A percentile compares a stretch with the other conserved stretches of the same genome.
These are phyloP conservation scores for Torymus tubicola DNA, from an alignment of 2,888 invertebrate genomes.

Conservation along the genomic window DNA sequence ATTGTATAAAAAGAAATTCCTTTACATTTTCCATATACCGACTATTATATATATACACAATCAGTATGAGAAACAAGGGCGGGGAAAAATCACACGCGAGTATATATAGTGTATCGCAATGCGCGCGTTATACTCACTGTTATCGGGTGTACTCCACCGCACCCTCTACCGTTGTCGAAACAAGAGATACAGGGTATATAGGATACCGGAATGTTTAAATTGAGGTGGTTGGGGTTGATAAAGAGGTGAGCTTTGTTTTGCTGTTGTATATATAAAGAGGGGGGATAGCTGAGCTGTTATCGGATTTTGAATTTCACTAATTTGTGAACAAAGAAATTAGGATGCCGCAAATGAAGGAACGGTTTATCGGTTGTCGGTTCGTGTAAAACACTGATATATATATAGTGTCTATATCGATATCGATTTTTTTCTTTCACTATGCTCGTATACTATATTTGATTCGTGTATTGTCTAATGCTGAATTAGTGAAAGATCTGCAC, in stretches of 20 bases:
- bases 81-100: slow-evolving; percentile 47
- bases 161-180: background rate
- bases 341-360: background rate
- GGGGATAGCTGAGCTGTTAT: background rate
- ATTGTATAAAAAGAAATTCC: too few species aligned
- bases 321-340: slow-evolving; percentile 20
- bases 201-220: too few species aligned
- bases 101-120: background rate
- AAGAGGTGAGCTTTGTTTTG: too few species aligned
- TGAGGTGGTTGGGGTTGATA: too few species aligned
- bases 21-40: background rate
- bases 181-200: background rate
- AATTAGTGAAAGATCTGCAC: too few species aligned
- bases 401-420: too few species aligned
- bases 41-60: slow-evolving; percentile 1
- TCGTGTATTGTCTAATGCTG: too few species aligned
- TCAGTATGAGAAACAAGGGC: slow-evolving; percentile 27
- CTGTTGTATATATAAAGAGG: background rate
- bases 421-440: too few species aligned
- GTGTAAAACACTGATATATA: too few species aligned
- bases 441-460: too few species aligned
- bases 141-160: background rate
- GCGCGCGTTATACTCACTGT: background rate
- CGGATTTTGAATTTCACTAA: background rate
- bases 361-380: background rate